A percentile compares a stretch with the other conserved stretches of the same genome.
Evolutionary conservation across 2,888 invertebrate species (phyloP).

Genomic region (Lepidocyrtinus sp.): DNA sequence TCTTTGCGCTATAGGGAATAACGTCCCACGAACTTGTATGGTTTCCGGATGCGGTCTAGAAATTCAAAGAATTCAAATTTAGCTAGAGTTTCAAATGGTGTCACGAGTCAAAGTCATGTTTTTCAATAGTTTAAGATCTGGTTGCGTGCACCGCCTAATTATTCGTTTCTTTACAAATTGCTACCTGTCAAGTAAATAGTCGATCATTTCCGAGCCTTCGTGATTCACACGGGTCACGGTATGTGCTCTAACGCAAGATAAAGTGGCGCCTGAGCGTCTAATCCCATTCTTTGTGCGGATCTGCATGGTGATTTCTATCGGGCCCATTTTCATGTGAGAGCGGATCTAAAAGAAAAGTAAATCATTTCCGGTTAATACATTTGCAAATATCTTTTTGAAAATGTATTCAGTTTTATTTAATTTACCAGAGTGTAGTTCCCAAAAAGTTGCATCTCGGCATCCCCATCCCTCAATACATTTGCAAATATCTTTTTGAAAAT

Average conservation of each 20-base stretch:
- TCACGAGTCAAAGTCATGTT: too few species aligned
- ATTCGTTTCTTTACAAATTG: too few species aligned
- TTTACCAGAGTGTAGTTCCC: constrained; percentile 70
- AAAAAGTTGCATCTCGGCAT: constrained; percentile 69
- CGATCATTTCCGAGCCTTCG: constrained; percentile 70
- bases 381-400: background rate
- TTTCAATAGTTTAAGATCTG: too few species aligned
- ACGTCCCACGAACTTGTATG: constrained; percentile 64
- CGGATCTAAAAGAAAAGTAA: constrained; percentile 64
- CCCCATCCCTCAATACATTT: too few species aligned
- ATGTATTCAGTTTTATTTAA: background rate
- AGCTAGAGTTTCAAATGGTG: too few species aligned
- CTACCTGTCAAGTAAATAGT: constrained; percentile 69
- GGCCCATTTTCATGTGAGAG: constrained; percentile 68
- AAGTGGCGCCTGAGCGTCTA: constrained; percentile 63
- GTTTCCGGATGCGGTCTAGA: constrained; percentile 69
- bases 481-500: constrained; percentile 2
- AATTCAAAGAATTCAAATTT: too few species aligned
- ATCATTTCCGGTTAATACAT: too few species aligned
- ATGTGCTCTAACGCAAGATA: constrained; percentile 63
- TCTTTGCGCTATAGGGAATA: constrained; percentile 67
- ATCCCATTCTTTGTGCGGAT: constrained; percentile 67
- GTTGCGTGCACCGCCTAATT: too few species aligned
- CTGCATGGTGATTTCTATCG: constrained; percentile 67
- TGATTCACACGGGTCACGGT: constrained; percentile 68